Conservation (phyloP, 1,140 invertebrate genomes). For the Apis dorsata region DNA sequence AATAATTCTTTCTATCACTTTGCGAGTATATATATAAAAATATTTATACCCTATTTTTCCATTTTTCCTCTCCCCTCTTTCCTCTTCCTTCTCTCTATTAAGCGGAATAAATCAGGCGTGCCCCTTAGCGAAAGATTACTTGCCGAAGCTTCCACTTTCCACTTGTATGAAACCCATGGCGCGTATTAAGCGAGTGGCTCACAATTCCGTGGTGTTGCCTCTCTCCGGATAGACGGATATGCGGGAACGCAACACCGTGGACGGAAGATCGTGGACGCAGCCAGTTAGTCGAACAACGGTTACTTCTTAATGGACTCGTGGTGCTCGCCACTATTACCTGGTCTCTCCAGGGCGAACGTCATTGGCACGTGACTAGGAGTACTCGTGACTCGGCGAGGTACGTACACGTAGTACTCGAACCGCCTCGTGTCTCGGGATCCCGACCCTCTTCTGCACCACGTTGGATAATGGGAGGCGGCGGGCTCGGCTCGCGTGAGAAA, state of each 20-base stretch:
- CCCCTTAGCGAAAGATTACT: background rate
- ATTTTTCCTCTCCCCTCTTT: background rate
- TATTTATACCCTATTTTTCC: no score
- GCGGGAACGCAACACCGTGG: background rate
- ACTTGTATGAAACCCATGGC: background rate
- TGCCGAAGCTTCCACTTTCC: background rate
- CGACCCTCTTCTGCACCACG: background rate
- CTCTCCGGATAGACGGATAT: constrained; percentile 30
- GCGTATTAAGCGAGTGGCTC: constrained; percentile 20
- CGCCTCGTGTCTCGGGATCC: background rate
- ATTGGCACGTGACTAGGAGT: constrained; percentile 53
- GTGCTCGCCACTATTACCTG: constrained; percentile 60
- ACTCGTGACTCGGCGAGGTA: background rate
- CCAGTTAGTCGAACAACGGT: constrained; percentile 61
- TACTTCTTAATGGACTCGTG: constrained; percentile 65
- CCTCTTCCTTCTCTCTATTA: background rate
- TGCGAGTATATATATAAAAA: no score
- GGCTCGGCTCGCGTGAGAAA: background rate
- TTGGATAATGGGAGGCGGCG: background rate
- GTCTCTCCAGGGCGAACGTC: constrained; percentile 15
- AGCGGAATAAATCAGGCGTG: constrained; percentile 16
- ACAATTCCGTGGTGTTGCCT: constrained; percentile 28
- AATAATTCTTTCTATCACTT: no score
- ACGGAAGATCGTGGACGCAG: constrained; percentile 16
- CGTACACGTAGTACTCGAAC: constrained; percentile 1